These are phyloP conservation scores for Temnothorax longispinosus DNA, from an alignment of 1,140 invertebrate species.

Conservation along the genomic window DNA sequence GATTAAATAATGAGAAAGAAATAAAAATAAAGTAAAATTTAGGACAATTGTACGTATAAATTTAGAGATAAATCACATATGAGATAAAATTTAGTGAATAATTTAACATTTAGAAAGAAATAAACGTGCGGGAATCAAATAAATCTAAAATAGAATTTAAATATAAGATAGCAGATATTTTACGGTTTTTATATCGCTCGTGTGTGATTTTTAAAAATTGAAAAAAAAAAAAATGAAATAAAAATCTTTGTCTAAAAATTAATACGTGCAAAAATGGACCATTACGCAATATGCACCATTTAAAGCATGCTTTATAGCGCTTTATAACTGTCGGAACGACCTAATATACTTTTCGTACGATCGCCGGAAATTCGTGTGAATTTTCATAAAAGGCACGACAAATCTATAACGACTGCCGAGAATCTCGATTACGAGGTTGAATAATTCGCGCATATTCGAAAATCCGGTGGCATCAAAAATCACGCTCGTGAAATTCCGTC, in stretches of 20 bases:
- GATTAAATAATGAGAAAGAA: neutral
- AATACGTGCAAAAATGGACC: neutral
- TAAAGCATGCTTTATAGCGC: neutral
- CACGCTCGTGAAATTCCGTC: conserved; percentile 47
- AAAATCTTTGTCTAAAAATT: neutral
- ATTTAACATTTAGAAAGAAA: conserved; percentile 5
- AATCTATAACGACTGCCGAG: conserved; percentile 32
- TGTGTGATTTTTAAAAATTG: neutral
- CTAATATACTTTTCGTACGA: neutral
- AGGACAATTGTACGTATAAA: neutral
- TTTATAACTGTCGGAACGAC: neutral
- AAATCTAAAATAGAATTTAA: neutral
- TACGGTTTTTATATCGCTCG: neutral
- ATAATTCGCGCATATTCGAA: conserved; percentile 48
- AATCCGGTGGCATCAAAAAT: conserved; percentile 51
- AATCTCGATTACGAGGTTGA: conserved; percentile 29
- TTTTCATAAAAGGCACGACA: conserved; percentile 20
- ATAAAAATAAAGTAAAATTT: conserved; percentile 5
- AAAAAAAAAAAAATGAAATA: neutral
- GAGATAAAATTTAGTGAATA: neutral
- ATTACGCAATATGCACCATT: neutral
- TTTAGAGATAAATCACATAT: neutral
- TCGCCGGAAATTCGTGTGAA: conserved; percentile 27
- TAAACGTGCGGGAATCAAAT: neutral
- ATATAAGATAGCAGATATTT: neutral